Conservation (phyloP, 2,888 invertebrate species). For the Caenorhabditis wallacei region DNA sequence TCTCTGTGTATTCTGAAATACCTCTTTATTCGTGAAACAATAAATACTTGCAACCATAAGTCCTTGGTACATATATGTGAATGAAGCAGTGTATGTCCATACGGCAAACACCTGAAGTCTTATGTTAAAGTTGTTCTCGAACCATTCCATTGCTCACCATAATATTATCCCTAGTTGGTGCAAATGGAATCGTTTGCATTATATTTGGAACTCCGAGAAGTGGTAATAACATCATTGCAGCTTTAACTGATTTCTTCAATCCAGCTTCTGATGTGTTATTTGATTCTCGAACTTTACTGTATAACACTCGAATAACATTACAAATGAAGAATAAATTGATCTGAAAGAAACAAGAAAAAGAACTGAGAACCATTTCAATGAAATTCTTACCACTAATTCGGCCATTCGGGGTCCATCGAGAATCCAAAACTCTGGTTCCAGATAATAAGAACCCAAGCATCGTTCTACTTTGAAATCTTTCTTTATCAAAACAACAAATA, state of each 20-base stretch:
- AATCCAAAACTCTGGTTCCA: constrained; percentile 87
- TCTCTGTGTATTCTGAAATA: constrained; percentile 66
- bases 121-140: neutral
- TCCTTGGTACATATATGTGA: constrained; percentile 85
- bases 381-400: constrained; percentile 89
- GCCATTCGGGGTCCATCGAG: constrained; percentile 91
- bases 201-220: constrained; percentile 85
- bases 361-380: no score
- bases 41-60: constrained; percentile 85
- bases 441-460: constrained; percentile 83
- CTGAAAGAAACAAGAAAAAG: no score
- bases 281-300: constrained; percentile 84
- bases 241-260: constrained; percentile 85
- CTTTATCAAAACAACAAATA: constrained; percentile 78
- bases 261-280: constrained; percentile 84
- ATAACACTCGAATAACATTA: constrained; percentile 85
- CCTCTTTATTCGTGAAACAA: constrained; percentile 85
- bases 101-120: constrained; percentile 82
- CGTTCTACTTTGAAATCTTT: constrained; percentile 79
- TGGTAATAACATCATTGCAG: constrained; percentile 85
- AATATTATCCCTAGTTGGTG: constrained; percentile 83
- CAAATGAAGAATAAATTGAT: constrained; percentile 85
- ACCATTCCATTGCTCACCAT: constrained; percentile 67
- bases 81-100: constrained; percentile 84
- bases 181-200: constrained; percentile 84